phyloP scores from a whole-genome alignment of 1,140 invertebrate genomes.

The Monomorium pharaonis region DNA sequence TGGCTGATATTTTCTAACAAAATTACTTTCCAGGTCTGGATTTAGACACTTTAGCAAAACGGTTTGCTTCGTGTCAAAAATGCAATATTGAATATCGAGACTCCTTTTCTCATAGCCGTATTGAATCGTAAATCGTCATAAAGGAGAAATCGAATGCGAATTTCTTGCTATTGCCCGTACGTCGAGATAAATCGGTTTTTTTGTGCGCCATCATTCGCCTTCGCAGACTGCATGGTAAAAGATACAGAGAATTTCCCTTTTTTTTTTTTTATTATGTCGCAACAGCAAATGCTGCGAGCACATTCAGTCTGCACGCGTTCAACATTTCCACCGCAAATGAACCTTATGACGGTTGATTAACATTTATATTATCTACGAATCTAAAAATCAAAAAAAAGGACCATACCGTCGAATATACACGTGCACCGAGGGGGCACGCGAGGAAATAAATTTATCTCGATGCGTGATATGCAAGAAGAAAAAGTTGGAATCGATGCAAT shows the following conservation, averaged over 20 bases:
- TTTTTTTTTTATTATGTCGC: neutral
- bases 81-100: neutral
- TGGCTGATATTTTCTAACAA: too few species aligned
- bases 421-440: neutral
- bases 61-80: too few species aligned
- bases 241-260: neutral
- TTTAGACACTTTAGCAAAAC: too few species aligned
- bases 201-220: neutral
- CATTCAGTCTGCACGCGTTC: neutral
- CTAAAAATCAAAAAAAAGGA: neutral
- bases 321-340: neutral
- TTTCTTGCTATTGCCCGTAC: neutral
- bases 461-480: neutral
- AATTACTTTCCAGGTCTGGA: too few species aligned
- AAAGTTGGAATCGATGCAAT: neutral
- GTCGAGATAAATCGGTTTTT: neutral
- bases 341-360: neutral
- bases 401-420: neutral
- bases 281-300: neutral
- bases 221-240: neutral
- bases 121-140: neutral
- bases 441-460: neutral
- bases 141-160: constrained; percentile 13
- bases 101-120: neutral
- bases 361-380: neutral